A percentile compares a stretch with the other conserved stretches of the same genome.
phyloP scores from a whole-genome alignment of 2,888 invertebrate genomes.

The Sarcophaga caerulescens region DNA sequence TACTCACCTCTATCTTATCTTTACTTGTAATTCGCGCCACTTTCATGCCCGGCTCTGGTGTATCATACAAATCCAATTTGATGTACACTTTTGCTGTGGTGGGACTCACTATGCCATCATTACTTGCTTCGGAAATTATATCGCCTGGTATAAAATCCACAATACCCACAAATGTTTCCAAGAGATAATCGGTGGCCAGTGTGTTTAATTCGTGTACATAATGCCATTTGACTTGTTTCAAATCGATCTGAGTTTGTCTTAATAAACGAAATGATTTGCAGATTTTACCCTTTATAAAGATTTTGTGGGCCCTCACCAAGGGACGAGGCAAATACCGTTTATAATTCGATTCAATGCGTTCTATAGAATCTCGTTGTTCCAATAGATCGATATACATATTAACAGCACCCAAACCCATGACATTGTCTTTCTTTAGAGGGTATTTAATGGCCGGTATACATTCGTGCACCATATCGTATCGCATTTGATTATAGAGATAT shows the following conservation, averaged over 20 bases:
- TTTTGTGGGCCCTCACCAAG: slow-evolving; percentile 87
- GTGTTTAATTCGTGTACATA: slow-evolving; percentile 90
- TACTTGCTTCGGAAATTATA: slow-evolving; percentile 81
- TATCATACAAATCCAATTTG: slow-evolving; percentile 75
- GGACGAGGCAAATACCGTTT: slow-evolving; percentile 92
- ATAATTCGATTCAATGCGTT: slow-evolving; percentile 88
- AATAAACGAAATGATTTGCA: slow-evolving; percentile 85
- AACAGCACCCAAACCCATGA: slow-evolving; percentile 91
- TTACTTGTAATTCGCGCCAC: slow-evolving; percentile 81
- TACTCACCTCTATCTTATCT: slow-evolving; percentile 84
- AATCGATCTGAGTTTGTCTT: slow-evolving; percentile 83
- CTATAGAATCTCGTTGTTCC: slow-evolving; percentile 86
- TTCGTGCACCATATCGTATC: slow-evolving; percentile 90
- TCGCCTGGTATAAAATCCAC: slow-evolving; percentile 83
- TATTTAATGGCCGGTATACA: slow-evolving; percentile 90
- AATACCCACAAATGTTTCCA: slow-evolving; percentile 83
- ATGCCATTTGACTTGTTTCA: slow-evolving; percentile 86
- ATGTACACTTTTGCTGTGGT: slow-evolving; percentile 72
- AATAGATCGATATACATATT: slow-evolving; percentile 93
- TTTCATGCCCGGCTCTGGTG: slow-evolving; percentile 84
- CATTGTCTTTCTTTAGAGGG: slow-evolving; percentile 88
- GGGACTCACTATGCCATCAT: slow-evolving; percentile 5
- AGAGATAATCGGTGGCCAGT: slow-evolving; percentile 91
- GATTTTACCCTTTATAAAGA: slow-evolving; percentile 89
- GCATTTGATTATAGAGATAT: slow-evolving; percentile 92